Conservation (phyloP, 1,140 invertebrate species). For the Apis cerana region DNA sequence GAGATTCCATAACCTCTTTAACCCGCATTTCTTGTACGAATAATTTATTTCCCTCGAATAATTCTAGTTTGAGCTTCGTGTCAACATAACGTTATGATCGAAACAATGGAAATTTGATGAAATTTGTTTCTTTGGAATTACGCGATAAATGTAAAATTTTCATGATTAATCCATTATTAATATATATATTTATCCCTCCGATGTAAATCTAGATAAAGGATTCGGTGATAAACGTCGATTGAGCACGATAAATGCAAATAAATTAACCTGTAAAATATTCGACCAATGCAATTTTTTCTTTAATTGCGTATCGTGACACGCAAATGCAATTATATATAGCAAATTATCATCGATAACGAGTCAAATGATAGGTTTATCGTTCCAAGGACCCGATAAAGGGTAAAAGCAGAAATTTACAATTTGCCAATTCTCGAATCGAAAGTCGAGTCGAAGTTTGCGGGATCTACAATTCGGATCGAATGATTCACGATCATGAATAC, state of each 20-base stretch:
- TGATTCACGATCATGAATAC: not conserved
- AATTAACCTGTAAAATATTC: not conserved
- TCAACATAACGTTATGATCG: too few species aligned
- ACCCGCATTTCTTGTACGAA: not conserved
- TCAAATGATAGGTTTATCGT: not conserved
- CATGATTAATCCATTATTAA: too few species aligned
- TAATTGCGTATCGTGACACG: not conserved
- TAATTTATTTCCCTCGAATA: not conserved
- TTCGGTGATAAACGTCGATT: not conserved
- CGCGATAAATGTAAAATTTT: too few species aligned
- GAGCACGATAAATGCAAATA: not conserved
- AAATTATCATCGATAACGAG: constrained; percentile 31
- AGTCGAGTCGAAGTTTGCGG: not conserved
- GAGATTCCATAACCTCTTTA: too few species aligned
- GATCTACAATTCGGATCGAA: not conserved
- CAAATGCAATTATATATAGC: not conserved
- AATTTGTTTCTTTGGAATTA: too few species aligned
- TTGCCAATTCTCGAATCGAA: not conserved
- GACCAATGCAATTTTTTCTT: not conserved
- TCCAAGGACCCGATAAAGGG: not conserved
- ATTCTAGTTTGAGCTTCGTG: too few species aligned
- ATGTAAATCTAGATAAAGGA: not conserved
- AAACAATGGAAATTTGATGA: too few species aligned
- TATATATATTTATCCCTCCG: too few species aligned
- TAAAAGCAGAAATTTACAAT: not conserved